Base-by-base conservation (phyloP, 2,888 invertebrate genomes). In the Ichneumon xanthorius region DNA sequence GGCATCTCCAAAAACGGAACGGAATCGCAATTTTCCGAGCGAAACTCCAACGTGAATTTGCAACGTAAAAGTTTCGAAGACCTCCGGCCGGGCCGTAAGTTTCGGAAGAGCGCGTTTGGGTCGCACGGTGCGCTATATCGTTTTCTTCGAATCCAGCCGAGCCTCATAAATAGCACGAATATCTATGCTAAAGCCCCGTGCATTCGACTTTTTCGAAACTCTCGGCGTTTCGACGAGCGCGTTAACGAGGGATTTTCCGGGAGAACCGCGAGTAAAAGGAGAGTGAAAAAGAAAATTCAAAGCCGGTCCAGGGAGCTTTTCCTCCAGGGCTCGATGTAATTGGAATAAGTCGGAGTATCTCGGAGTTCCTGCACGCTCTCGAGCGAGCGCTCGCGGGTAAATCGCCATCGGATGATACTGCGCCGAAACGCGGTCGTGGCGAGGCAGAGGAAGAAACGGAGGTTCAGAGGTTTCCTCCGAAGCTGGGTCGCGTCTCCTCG, bases 231-330 rank as follows among this genome's bases (percentile, higher is more conserved):
- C 77, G 55, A 71, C 40, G 48, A 33, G 48, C 48, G 63, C 63
- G 61, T 63, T 87, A 83, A 80, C 81, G 79, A 80, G 80, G 75
- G 77, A 73, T 78, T 88, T 87, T 84, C 78, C 72, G 16, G 55
- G 53, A 19, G 75, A 63, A 75, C 22, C 48, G 68, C 48, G 3
- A 22, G 37, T 70, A 50, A 71, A 48, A 33, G 71, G 55, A 16
- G 50, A 37, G 40, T 53, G 58, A 53, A 76, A 45, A 65, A 67
- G 5, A 50, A 50, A 11, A 30, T 2, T 55, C 50, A 72, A 71
- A 63, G 22, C 53, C 55, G 14, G 4, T 14, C 4, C 55, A 50
- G 53, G 16, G 30, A 40, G 58, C 58, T 50, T 68, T 78, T 73
- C 48, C 19, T n/a, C 53, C 37, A 40, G 40, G n/a, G 75, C 40